Evolutionary conservation across 1,140 invertebrate genomes (phyloP).

Genomic region (Oncopodura yosiiana): DNA sequence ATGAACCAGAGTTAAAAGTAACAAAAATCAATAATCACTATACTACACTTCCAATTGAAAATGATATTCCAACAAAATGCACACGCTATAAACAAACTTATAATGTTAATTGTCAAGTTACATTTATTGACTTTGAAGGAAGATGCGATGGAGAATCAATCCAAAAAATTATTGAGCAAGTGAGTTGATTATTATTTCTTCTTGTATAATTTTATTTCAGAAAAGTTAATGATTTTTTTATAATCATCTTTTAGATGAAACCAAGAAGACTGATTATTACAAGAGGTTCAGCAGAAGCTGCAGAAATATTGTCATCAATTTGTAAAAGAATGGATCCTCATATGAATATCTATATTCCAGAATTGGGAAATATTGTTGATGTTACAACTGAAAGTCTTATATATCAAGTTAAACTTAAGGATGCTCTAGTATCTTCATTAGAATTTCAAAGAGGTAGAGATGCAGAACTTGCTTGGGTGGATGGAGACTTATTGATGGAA

Average conservation of each 20-base stretch:
- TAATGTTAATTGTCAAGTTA: conserved; percentile 71
- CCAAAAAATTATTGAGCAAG: conserved; percentile 75
- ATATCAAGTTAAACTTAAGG: conserved; percentile 87
- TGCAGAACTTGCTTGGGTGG: conserved; percentile 88
- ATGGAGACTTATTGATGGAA: conserved; percentile 47
- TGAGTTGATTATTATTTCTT: conserved; percentile 33
- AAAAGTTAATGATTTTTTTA: conserved; percentile 8
- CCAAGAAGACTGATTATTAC: conserved; percentile 71
- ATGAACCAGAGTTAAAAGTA: not conserved
- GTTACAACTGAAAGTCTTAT: conserved; percentile 97
- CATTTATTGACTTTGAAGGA: conserved; percentile 97
- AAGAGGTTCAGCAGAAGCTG: conserved; percentile 53
- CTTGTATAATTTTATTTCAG: not conserved
- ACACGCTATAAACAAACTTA: conserved; percentile 63
- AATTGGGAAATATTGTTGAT: conserved; percentile 76
- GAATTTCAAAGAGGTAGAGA: conserved; percentile 71
- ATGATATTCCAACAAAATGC: conserved; percentile 82
- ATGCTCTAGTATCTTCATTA: conserved; percentile 80
- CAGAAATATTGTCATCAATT: conserved; percentile 53
- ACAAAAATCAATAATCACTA: conserved; percentile 1
- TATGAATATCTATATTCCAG: conserved; percentile 74
- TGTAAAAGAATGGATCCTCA: conserved; percentile 48
- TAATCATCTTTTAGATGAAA: conserved; percentile 51
- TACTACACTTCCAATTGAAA: conserved; percentile 14
- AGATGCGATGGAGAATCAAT: conserved; percentile 94